phyloP scores from a whole-genome alignment of 1,140 invertebrate species.

The Acromyrmex heyeri region DNA sequence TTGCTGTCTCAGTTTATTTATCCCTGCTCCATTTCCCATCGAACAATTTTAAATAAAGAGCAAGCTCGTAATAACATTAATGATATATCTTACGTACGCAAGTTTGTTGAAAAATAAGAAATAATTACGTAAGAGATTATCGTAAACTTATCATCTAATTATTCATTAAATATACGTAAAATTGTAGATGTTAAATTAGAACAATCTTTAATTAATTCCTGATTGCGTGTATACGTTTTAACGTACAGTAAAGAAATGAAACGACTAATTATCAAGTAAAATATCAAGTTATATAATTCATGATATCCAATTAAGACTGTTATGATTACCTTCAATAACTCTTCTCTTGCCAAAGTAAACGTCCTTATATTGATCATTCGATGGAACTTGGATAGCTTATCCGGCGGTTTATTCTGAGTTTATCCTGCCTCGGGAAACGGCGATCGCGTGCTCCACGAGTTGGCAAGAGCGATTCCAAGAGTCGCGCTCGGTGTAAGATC shows the following conservation, averaged over 20 bases:
- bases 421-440: constrained; percentile 41
- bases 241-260: neutral
- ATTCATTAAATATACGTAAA: neutral
- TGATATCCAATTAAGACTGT: constrained; percentile 28
- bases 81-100: neutral
- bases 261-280: constrained; percentile 11
- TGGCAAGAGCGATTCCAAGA: neutral
- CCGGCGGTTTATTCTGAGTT: constrained; percentile 59
- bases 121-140: neutral
- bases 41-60: neutral
- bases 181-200: neutral
- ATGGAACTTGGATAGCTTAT: constrained; percentile 34
- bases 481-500: neutral
- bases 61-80: neutral
- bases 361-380: constrained; percentile 23
- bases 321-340: constrained; percentile 26
- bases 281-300: constrained; percentile 3
- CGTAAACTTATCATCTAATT: neutral
- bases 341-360: constrained; percentile 13
- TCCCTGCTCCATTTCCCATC: neutral
- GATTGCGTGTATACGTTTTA: neutral
- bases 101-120: neutral
- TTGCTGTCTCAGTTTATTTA: neutral
- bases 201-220: neutral
- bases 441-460: neutral